phyloP scores from a whole-genome alignment of 2,888 invertebrate genomes.

The Drosophila quinaria region DNA sequence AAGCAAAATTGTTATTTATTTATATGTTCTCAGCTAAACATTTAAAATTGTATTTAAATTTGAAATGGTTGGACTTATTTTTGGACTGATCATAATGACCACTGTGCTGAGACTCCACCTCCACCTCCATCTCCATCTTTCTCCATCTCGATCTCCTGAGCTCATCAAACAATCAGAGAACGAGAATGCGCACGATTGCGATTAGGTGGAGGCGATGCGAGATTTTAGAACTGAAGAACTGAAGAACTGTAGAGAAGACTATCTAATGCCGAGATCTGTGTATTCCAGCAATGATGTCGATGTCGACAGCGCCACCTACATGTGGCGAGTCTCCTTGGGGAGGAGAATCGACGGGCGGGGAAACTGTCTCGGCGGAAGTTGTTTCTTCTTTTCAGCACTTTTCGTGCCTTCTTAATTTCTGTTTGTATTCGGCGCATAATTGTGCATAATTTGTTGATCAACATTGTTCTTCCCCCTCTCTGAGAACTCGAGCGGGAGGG shows the following conservation, averaged over 20 bases:
- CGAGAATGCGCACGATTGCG: conserved; percentile 64
- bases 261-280: conserved; percentile 74
- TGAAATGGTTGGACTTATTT: too few species aligned
- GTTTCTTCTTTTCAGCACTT: not conserved
- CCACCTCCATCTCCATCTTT: conserved; percentile 21
- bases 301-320: conserved; percentile 79
- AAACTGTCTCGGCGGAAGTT: conserved; percentile 39
- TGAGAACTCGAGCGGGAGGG: not conserved
- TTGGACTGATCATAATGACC: too few species aligned
- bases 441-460: conserved; percentile 65
- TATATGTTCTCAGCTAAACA: too few species aligned
- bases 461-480: not conserved
- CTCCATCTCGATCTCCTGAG: conserved; percentile 17
- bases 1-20: too few species aligned
- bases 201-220: conserved; percentile 43
- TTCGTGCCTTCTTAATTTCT: conserved; percentile 16
- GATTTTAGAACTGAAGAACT: conserved; percentile 16
- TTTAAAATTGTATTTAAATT: too few species aligned
- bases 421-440: conserved; percentile 51
- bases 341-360: not conserved
- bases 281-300: conserved; percentile 61
- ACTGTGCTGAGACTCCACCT: conserved; percentile 21
- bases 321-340: conserved; percentile 30
- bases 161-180: conserved; percentile 57
- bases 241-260: conserved; percentile 1